phyloP scores from a whole-genome alignment of 2,888 invertebrate species.

The Nomada lathburiana region DNA sequence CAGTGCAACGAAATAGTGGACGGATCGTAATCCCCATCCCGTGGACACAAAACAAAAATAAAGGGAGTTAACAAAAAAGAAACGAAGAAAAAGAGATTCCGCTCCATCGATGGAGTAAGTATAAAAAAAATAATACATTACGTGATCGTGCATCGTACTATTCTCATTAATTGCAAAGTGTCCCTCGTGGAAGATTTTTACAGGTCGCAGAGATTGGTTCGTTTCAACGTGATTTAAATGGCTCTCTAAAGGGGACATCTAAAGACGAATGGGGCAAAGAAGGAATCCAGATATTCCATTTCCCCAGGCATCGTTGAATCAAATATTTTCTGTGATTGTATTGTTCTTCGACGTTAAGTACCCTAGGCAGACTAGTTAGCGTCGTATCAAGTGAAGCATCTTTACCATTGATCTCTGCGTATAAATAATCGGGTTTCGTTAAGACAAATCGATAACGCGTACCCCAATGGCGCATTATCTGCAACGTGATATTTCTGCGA shows the following conservation, averaged over 20 bases:
- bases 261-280: not conserved
- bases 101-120: slow-evolving; percentile 31
- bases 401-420: slow-evolving; percentile 18
- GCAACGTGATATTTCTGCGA: not conserved
- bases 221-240: not conserved
- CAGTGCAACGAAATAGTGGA: slow-evolving; percentile 79
- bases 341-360: not conserved
- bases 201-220: not conserved
- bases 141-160: slow-evolving; percentile 27
- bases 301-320: slow-evolving; percentile 24
- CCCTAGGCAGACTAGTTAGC: slow-evolving; percentile 16
- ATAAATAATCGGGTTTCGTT: slow-evolving; percentile 18
- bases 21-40: slow-evolving; percentile 70
- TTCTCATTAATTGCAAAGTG: slow-evolving; percentile 22
- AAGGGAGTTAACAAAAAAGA: slow-evolving; percentile 23
- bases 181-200: slow-evolving; percentile 16
- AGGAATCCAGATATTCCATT: slow-evolving; percentile 1
- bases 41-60: slow-evolving; percentile 50
- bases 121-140: slow-evolving; percentile 17
- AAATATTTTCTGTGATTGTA: not conserved
- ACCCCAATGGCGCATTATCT: not conserved
- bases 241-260: not conserved
- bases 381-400: slow-evolving; percentile 1
- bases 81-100: slow-evolving; percentile 5
- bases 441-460: slow-evolving; percentile 18